Evolutionary conservation across 2,797 vertebrate species (phyloP), one percentile per base, ranked within the genome.

Genomic region (Lepus oiostolus): DNA sequence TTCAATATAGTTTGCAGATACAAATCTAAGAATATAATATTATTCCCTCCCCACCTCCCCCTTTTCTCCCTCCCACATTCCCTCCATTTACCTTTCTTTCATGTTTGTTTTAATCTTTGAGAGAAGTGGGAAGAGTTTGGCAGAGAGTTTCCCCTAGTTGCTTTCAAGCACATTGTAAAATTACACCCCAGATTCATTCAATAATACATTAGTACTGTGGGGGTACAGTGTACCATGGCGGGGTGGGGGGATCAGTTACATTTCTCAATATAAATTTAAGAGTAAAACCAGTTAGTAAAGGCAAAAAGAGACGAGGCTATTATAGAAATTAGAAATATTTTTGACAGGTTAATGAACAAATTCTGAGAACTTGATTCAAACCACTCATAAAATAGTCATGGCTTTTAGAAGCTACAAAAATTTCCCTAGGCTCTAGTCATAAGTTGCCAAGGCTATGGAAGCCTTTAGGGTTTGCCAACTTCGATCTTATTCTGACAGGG

Each of bases 291-390:
- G 60, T 84, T 76, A 90, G 42, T 6, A 74, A 82, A 90, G 19
- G 16, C 42, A 79, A 77, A 75, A 88, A 75, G 2, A 65, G 35
- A 77, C 5, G 75, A 26, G 13, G 71, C 7, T 32, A 47, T 17
- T 42, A 85, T 17, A 35, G 42, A n/a, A 85, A 62, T 63, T 21
- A 85, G 52, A 81, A 87, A 75, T 88, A 87, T 30, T 50, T 4
- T 72, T 65, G 32, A 35, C 4, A 67, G 38, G 11, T 32, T 85
- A 28, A 65, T 71, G 21, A 52, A 75, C 28, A 75, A 81, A 90
- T 68, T 92, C 71, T 80, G 52, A 92, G 54, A 85, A 88, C 47
- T 62, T 77, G 35, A 88, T 60, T 93, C 5, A 16, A 71, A 83
- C 4, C 63, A 9, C 7, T 28, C 52, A 60, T 42, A 88, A 76